Evolutionary conservation across 2,113 vertebrate species (phyloP), one percentile per base, ranked within the genome.

Genomic region (Ammodytes dubius): DNA sequence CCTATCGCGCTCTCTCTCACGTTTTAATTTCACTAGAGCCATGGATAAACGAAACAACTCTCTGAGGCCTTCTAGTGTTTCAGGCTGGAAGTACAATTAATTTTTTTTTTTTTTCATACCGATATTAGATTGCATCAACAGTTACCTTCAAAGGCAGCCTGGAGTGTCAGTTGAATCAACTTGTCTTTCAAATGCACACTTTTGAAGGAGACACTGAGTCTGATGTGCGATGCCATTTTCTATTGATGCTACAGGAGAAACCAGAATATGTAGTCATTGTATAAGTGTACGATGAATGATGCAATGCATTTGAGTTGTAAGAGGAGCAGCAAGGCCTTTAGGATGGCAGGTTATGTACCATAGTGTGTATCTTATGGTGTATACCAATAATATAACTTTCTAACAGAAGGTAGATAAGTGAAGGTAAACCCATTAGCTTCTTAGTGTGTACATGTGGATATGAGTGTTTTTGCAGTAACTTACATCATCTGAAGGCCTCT

Each of bases 1-100:
- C 56, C 42, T 70, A 76, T 83, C 64, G 76, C 81, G 74, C 70
- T 76, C 27, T 27, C 27, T 27, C 27, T 27, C 27, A 27, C 50
- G 8, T 56, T 61, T 82, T 14, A 73, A 66, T n/a, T 0, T 1
- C 50, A n/a, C n/a, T 56, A 11, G 1, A 77, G 14, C 6, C 49
- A 64, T 11, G 2, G 10, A 11, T 58, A 65, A 73, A 85, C 56
- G 82, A 61, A 74, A 56, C 73, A 83, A 84, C 70, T 77, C 75
- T 81, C 84, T 87, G 75, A 66, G 27, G 72, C 17, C 86, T 82
- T 82, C 88, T 85, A 79, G 88, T 88, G 89, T 59, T 65, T 42
- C 0, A 35, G 0, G 4, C 4, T 5, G 49, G 63, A 61, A 58
- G 19, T 70, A 58, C 81, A 73, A n/a, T 42, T 8, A 27, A 0